Evolutionary conservation across 2,113 vertebrate species (phyloP).

Genomic region (Bubo scandiacus): DNA sequence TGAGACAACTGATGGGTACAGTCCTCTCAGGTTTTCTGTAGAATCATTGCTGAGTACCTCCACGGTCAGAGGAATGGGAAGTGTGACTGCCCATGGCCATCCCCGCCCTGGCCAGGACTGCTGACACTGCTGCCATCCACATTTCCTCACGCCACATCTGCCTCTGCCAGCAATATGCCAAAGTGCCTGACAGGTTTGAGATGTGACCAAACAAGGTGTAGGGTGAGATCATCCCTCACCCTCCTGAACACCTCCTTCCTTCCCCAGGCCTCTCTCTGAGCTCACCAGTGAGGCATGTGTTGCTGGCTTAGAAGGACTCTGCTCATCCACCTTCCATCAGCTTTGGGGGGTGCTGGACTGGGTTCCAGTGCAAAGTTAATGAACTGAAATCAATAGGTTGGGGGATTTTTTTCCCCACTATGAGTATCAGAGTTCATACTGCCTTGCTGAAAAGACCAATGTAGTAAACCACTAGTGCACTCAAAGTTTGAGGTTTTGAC

Average conservation of each 20-base stretch:
- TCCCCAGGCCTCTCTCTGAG: background rate
- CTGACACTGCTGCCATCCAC: background rate
- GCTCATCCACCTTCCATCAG: background rate
- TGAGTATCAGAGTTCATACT: background rate
- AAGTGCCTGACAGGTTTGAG: background rate
- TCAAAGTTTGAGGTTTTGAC: background rate
- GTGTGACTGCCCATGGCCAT: background rate
- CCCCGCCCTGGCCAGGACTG: rapidly evolving
- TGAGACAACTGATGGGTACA: background rate
- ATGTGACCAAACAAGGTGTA: background rate
- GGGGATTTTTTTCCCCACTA: background rate
- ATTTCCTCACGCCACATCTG: background rate
- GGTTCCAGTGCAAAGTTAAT: background rate
- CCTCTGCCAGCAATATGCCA: background rate
- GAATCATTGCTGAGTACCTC: background rate
- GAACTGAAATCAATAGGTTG: background rate
- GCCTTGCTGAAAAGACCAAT: background rate
- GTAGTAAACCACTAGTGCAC: background rate
- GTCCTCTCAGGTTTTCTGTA: background rate
- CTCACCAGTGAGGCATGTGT: rapidly evolving
- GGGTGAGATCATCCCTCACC: background rate
- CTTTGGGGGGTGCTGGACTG: background rate
- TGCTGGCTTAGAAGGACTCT: background rate
- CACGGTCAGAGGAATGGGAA: background rate
- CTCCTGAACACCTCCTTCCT: background rate